Conservation (phyloP, 2,888 invertebrate genomes). For the Ochropacha duplaris region DNA sequence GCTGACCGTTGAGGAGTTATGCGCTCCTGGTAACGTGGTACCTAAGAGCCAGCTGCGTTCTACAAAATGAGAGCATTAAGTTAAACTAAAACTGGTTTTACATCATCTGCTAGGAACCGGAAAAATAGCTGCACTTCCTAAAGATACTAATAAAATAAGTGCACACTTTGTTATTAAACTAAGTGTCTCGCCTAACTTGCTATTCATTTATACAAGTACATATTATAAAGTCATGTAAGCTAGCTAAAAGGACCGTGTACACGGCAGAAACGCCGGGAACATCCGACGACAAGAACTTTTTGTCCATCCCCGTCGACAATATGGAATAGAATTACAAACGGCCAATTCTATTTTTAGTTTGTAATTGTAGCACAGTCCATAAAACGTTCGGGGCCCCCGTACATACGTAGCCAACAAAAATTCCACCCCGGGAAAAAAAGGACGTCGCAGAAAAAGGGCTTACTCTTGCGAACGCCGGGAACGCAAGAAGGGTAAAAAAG, state of each 20-base stretch:
- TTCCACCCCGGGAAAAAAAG: slow-evolving; percentile 73
- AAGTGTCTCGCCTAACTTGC: slow-evolving; percentile 1
- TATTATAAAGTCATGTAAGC: slow-evolving; percentile 1
- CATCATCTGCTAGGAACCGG: not conserved
- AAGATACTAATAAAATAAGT: not conserved
- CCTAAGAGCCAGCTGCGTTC: slow-evolving; percentile 21
- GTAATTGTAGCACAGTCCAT: slow-evolving; percentile 80
- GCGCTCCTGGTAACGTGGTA: slow-evolving; percentile 53
- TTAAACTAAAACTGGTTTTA: not conserved
- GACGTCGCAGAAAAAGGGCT: slow-evolving; percentile 81
- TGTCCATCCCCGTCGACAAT: slow-evolving; percentile 52
- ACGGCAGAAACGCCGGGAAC: slow-evolving; percentile 27
- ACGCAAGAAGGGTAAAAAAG: slow-evolving; percentile 84
- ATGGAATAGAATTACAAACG: slow-evolving; percentile 71
- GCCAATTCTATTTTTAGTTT: slow-evolving; percentile 79
- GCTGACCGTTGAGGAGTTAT: slow-evolving; percentile 58
- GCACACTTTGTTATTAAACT: not conserved
- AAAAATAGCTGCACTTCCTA: not conserved
- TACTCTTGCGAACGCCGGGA: slow-evolving; percentile 75
- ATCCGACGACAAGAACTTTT: slow-evolving; percentile 40
- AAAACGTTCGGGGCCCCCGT: slow-evolving; percentile 61
- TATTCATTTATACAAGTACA: slow-evolving; percentile 2
- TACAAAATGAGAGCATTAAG: not conserved
- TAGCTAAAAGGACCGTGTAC: slow-evolving; percentile 11
- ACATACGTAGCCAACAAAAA: slow-evolving; percentile 64